Percentiles rank a stretch among this genome's conserved stretches.
Evolutionary conservation across 1,140 invertebrate species (phyloP).

Genomic region (Patella vulgata): DNA sequence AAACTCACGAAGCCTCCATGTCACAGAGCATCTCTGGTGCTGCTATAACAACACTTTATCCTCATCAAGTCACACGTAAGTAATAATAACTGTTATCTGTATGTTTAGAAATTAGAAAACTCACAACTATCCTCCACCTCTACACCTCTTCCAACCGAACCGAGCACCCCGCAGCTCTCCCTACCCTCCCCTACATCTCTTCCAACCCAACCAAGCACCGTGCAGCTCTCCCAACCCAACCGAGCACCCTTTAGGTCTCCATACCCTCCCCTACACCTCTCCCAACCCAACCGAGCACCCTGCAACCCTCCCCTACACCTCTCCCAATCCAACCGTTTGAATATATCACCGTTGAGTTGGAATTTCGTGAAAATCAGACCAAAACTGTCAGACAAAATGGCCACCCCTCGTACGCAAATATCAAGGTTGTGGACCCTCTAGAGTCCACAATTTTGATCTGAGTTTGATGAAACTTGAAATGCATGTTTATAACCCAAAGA

Average conservation of each 20-base stretch:
- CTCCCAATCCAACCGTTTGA: background rate
- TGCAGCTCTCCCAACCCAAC: background rate
- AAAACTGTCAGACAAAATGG: no score
- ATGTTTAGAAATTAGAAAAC: background rate
- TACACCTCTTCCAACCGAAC: background rate
- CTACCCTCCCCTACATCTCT: background rate
- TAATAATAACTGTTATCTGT: slow-evolving; percentile 7
- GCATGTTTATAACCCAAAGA: no score
- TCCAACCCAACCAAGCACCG: background rate
- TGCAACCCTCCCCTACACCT: background rate
- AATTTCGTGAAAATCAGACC: no score
- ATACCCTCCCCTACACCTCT: background rate
- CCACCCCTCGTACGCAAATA: no score
- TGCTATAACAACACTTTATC: slow-evolving; percentile 58
- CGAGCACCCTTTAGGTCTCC: background rate
- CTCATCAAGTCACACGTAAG: slow-evolving; percentile 60
- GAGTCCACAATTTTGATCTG: no score
- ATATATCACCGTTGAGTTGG: no score
- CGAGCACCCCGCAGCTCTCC: background rate
- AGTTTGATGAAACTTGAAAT: no score
- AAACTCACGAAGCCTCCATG: slow-evolving; percentile 66
- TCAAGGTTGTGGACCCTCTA: no score
- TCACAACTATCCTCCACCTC: background rate
- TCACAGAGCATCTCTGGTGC: slow-evolving; percentile 63
- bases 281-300: background rate